Percentiles rank a stretch among this genome's conserved stretches.
phyloP scores from a whole-genome alignment of 2,113 vertebrate genomes.

The Antennarius striatus region DNA sequence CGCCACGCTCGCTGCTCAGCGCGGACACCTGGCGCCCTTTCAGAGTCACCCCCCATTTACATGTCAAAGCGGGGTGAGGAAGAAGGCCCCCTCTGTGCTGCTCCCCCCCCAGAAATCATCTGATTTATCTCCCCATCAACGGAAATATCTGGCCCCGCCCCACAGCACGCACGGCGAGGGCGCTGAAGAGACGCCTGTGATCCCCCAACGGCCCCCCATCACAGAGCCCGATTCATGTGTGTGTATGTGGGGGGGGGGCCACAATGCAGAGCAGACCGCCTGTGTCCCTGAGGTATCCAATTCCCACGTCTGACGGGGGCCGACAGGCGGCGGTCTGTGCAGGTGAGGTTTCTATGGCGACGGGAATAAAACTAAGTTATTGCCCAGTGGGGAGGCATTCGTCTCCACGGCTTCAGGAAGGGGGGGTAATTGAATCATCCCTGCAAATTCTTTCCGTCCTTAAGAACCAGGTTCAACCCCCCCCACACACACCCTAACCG shows the following conservation, averaged over 20 bases:
- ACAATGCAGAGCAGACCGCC: slow-evolving; percentile 58
- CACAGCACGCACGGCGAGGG: no score
- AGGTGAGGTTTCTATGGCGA: slow-evolving; percentile 62
- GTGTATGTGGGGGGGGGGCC: background rate
- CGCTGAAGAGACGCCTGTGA: slow-evolving; percentile 73
- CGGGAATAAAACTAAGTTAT: slow-evolving; percentile 66
- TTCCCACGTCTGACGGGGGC: slow-evolving; percentile 70
- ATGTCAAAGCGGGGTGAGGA: slow-evolving; percentile 77
- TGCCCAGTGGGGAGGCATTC: slow-evolving; percentile 50
- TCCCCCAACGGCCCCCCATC: slow-evolving; percentile 64
- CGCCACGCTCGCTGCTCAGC: slow-evolving; percentile 74
- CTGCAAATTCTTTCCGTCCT: slow-evolving; percentile 43
- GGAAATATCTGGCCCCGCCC: slow-evolving; percentile 77
- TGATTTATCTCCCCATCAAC: slow-evolving; percentile 82
- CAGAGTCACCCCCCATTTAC: slow-evolving; percentile 79
- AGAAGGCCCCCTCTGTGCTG: slow-evolving; percentile 77
- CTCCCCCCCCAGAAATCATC: slow-evolving; percentile 76
- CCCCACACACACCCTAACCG: no score
- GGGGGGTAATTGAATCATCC: slow-evolving; percentile 67
- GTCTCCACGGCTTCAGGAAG: slow-evolving; percentile 37
- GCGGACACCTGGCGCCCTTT: slow-evolving; percentile 80
- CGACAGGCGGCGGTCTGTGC: slow-evolving; percentile 41
- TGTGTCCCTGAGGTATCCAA: slow-evolving; percentile 70
- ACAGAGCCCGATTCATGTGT: slow-evolving; percentile 33
- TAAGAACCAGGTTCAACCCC: no score